A percentile compares a stretch with the other conserved stretches of the same genome.
phyloP scores from a whole-genome alignment of 2,113 vertebrate species.

The Sphaerodactylus townsendi region DNA sequence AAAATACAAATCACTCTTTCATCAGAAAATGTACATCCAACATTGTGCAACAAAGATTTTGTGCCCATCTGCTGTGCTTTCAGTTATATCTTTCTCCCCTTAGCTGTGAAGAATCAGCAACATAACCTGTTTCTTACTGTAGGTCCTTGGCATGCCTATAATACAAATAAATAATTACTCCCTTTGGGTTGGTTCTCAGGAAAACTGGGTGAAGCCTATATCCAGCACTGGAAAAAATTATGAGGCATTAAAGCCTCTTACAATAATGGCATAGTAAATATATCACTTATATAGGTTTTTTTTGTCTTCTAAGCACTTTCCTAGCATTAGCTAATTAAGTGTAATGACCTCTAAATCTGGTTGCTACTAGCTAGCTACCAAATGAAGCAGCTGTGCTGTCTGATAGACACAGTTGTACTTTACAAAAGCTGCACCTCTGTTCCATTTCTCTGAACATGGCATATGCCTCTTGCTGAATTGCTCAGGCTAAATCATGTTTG shows the following conservation, averaged over 20 bases:
- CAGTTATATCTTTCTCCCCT: background rate
- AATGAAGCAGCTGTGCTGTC: conserved; percentile 4
- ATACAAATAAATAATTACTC: background rate
- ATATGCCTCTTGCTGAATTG: conserved; percentile 5
- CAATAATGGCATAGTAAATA: background rate
- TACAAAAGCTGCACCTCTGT: background rate
- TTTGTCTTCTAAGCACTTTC: conserved; percentile 5
- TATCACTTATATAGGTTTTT: background rate
- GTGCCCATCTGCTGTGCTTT: background rate
- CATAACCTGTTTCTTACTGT: background rate
- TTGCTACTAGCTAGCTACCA: background rate
- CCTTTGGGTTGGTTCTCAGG: background rate
- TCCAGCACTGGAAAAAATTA: background rate
- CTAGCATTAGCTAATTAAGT: conserved; percentile 26
- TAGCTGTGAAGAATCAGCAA: background rate
- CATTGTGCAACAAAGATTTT: background rate
- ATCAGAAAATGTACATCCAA: background rate
- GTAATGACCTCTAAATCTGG: conserved; percentile 21
- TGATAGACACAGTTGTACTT: background rate
- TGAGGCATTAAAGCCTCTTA: background rate
- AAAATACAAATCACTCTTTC: background rate
- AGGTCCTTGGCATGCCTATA: background rate
- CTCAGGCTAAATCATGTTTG: background rate
- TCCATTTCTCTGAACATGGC: conserved; percentile 4
- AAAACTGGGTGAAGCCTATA: background rate